These are phyloP conservation scores for Otis tarda DNA, from an alignment of 2,113 vertebrate genomes.

Conservation along the genomic window DNA sequence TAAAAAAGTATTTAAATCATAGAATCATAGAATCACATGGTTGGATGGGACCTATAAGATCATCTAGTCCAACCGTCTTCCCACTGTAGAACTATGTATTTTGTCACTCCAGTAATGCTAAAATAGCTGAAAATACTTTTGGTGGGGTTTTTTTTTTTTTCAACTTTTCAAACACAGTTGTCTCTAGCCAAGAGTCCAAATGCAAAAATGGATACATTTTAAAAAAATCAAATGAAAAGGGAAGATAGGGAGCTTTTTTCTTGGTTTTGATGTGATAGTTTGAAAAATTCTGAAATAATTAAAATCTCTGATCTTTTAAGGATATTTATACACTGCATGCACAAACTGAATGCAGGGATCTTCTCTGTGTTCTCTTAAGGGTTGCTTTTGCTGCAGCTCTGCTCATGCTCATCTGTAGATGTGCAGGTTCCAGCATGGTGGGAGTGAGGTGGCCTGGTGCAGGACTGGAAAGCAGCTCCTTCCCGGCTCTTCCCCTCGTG, in stretches of 20 bases:
- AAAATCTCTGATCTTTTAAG: background rate
- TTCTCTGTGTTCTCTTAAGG: background rate
- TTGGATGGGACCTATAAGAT: no score
- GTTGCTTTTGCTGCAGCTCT: background rate
- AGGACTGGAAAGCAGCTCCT: background rate
- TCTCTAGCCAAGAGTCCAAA: background rate
- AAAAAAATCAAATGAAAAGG: background rate
- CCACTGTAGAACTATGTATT: background rate
- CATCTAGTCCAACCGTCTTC: no score
- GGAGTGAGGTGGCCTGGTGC: background rate
- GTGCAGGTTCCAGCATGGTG: background rate
- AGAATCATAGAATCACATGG: no score
- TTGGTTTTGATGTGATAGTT: background rate
- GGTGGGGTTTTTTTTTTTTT: background rate
- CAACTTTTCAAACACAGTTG: background rate
- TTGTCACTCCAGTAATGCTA: background rate
- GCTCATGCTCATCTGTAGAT: background rate
- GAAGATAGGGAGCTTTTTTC: background rate
- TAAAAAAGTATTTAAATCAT: background rate
- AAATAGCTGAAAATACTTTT: background rate
- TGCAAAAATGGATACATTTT: background rate
- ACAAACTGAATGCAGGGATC: background rate
- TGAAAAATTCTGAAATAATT: background rate
- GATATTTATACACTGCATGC: background rate
- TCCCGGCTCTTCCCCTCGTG: background rate